Base-by-base conservation (phyloP, 2,888 invertebrate genomes). In the Drosophila nigricruria region DNA sequence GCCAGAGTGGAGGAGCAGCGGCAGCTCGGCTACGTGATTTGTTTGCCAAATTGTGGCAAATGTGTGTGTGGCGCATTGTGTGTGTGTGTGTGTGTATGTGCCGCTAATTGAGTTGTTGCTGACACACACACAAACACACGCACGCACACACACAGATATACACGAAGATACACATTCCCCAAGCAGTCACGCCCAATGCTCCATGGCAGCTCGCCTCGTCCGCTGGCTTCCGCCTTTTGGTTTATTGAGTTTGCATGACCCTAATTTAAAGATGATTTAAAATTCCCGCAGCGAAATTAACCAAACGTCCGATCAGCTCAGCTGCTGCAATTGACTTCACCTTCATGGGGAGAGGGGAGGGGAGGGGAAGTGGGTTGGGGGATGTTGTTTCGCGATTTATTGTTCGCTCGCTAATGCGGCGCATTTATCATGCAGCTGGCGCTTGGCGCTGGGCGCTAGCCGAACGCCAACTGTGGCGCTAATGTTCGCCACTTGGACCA, bases 251-350 rank as follows among this genome's bases (percentile, higher is more conserved):
- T 84, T 79, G 85, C 85, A 84, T 85, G 88, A 84, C 85, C 85
- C 85, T 88, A 88, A 85, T 85, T 85, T 85, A 85, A 88, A 85
- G 88, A 85, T 85, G 88, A 85, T 88, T 85, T 85, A 77, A 85
- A 85, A 85, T 85, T 81, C 85, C 85, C 82, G 88, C 85, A 79
- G 82, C 85, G 82, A 88, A 88, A 85, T 85, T 85, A 85, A 82
- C 73, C 75, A 85, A 88, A 82, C 62, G 58, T 68, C 73, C 77
- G 78, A 77, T 77, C 73, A 68, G 77, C 68, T 59, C 60, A 50
- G 45, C 32, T 49, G 54, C 52, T 63, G 45, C 43, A 69, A 57
- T 50, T 20, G 40, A 52, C 49, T 30, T 62, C 50, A 20, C 32
- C 50, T 49, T 8, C 49, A 30, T 5, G 5, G n/a, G 4, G 18